A percentile compares a stretch with the other conserved stretches of the same genome.
These are phyloP conservation scores for Megalops cyprinoides DNA, from an alignment of 2,797 vertebrate genomes.

Conservation along the genomic window DNA sequence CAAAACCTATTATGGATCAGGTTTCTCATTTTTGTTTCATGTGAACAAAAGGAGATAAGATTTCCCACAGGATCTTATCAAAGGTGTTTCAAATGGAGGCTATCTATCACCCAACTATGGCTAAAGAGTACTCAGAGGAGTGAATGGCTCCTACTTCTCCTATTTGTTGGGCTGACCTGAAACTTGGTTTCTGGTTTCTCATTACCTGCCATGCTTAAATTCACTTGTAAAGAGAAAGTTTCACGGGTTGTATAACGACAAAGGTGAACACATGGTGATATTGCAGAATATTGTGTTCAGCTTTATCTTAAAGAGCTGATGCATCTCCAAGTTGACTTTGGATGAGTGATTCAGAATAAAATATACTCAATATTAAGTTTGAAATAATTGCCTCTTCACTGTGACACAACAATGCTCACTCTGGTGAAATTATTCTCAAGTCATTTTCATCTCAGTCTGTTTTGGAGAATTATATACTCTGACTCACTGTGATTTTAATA, in stretches of 20 bases:
- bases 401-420: background rate
- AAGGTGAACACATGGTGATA: background rate
- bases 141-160: conserved; percentile 32
- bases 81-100: conserved; percentile 57
- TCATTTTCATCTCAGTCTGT: background rate
- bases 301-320: background rate
- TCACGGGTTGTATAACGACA: background rate
- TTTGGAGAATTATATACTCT: no score
- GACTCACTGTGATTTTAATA: background rate
- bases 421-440: background rate
- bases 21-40: conserved; percentile 35
- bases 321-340: no score
- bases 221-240: background rate
- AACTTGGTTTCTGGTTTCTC: conserved; percentile 34
- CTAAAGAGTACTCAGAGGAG: conserved; percentile 35
- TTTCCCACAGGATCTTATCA: conserved; percentile 53
- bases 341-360: no score
- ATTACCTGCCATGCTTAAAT: conserved; percentile 25
- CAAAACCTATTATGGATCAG: conserved; percentile 29
- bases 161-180: conserved; percentile 36
- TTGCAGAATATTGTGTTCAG: background rate
- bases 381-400: background rate
- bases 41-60: conserved; percentile 45
- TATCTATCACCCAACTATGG: conserved; percentile 55
- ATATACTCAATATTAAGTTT: no score